Conservation (phyloP, 1,140 invertebrate genomes). For the Papilio glaucus region DNA sequence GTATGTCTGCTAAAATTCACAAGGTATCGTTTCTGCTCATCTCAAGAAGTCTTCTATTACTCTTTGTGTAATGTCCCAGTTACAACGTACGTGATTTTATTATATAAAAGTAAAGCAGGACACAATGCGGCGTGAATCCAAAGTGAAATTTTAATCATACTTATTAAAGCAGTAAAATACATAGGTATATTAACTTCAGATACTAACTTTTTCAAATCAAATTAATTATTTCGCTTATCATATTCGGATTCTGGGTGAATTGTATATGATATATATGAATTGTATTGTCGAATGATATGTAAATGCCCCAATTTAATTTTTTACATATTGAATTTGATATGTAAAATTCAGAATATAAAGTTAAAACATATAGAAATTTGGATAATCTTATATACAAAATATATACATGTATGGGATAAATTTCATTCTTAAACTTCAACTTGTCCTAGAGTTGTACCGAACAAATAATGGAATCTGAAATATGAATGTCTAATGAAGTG, state of each 20-base stretch:
- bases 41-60: not conserved
- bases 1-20: not conserved
- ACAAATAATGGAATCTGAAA: constrained; percentile 58
- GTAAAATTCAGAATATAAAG: not conserved
- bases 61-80: not conserved
- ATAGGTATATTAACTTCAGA: too few species aligned
- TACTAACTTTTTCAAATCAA: too few species aligned
- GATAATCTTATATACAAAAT: constrained; percentile 52
- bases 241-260: too few species aligned
- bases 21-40: not conserved
- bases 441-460: constrained; percentile 51
- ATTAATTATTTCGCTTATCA: too few species aligned
- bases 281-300: too few species aligned
- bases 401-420: not conserved
- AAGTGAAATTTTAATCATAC: not conserved
- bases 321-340: too few species aligned
- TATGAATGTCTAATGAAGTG: constrained; percentile 71
- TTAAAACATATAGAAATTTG: not conserved
- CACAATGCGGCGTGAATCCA: not conserved
- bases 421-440: constrained; percentile 57
- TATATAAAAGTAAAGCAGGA: not conserved
- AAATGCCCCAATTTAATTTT: too few species aligned
- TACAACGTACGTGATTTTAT: not conserved
- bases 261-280: too few species aligned
- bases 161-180: not conserved